Evolutionary conservation across 1,140 invertebrate species (phyloP), one percentile per base, ranked within the genome.

Genomic region (Drosophila rufa): DNA sequence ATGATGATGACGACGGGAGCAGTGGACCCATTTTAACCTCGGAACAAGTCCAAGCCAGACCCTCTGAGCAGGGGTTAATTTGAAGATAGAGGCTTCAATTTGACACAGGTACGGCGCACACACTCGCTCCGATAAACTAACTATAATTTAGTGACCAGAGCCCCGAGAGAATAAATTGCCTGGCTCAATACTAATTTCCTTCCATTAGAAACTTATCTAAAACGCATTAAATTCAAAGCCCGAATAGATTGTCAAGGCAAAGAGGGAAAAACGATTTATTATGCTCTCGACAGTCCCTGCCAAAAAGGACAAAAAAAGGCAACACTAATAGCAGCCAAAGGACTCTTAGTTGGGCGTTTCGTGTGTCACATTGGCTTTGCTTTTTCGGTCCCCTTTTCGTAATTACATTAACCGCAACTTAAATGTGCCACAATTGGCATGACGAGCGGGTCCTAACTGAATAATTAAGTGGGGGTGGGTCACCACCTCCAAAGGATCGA

Each of bases 371-470:
- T 75, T 83, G 70, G 68, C 67, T 69, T 60, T 48, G 53, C 68
- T 51, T 75, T 79, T 59, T 47, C 56, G 48, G 68, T 79, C 65
- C 74, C 77, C 66, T 68, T 36, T 87, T 51, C 61, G 81, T 87
- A 77, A 87, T 80, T 83, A 80, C 65, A 68, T 82, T 75, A 65
- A 48, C 84, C 80, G 69, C 76, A 83, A 89, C 65, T 66, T 66
- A 75, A 86, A 86, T 86, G 68, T 66, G 73, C 66, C 77, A 68
- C 84, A 83, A 75, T 77, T 75, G 75, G 75, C 82, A 85, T 75
- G 70, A 81, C 68, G 69, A 79, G 69, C 61, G 58, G 61, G 55
- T 62, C 58, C 75, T 55, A 80, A 76, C 82, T 89, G 81, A 89
- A 89, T 89, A 89, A 84, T 89, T 89, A 89, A 89, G 33, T 36